Conservation (phyloP, 1,140 invertebrate genomes). For the Drosophila pachea region DNA sequence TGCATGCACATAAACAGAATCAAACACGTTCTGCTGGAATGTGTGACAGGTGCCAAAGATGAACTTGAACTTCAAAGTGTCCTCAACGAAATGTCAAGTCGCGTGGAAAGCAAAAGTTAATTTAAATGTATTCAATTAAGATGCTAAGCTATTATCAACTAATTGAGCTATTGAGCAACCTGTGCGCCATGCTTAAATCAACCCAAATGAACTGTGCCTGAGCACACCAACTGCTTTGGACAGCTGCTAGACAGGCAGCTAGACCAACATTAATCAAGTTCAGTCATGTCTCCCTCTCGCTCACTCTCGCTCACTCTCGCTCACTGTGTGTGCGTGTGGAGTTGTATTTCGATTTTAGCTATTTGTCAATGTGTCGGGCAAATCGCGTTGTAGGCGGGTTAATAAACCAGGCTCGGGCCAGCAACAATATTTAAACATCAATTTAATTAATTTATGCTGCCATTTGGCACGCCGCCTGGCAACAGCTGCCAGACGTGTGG, state of each 20-base stretch:
- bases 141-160: background rate
- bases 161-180: conserved; percentile 1
- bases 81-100: background rate
- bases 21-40: conserved; percentile 23
- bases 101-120: background rate
- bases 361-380: conserved; percentile 71
- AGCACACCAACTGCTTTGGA: conserved; percentile 23
- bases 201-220: conserved; percentile 21
- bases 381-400: conserved; percentile 32
- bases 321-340: background rate
- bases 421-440: conserved; percentile 56
- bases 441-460: conserved; percentile 75
- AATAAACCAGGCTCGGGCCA: conserved; percentile 40
- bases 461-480: conserved; percentile 45
- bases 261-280: conserved; percentile 65
- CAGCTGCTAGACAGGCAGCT: conserved; percentile 17
- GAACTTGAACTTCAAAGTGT: conserved; percentile 6
- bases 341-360: conserved; percentile 22
- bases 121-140: conserved; percentile 4
- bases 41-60: background rate
- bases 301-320: too few relatives aligned
- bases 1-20: conserved; percentile 26
- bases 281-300: conserved; percentile 19
- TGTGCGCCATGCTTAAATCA: conserved; percentile 18
- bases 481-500: conserved; percentile 45